Evolutionary conservation across 2,113 vertebrate genomes (phyloP), one percentile per base, ranked within the genome.

Genomic region (Cinclus mexicanus): DNA sequence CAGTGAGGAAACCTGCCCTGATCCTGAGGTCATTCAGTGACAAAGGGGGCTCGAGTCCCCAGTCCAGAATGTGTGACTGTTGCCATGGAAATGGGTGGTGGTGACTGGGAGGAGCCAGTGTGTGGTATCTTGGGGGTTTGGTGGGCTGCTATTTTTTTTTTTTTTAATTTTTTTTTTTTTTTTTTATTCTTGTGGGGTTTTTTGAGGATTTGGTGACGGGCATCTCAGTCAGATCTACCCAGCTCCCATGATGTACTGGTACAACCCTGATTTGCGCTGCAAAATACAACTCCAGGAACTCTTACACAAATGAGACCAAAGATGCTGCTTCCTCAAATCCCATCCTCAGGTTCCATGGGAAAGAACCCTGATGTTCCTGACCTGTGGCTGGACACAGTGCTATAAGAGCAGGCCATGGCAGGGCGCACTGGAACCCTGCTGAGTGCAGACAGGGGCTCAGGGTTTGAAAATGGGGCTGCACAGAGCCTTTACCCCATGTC

Each of bases 221-320:
- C 13, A 25, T 13, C 18, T 74, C 56, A 47, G 33, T 60, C 52
- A 26, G 12, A 11, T 56, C 15, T 86, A 41, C 56, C 44, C 55
- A 53, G 7, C 6, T 76, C 53, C 56, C 35, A 11, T 0, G 0
- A 10, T 10, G n/a, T 25, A 52, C 47, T 16, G 22, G 10, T 14
- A 31, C 25, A 87, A n/a, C 10, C 10, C 29, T 0, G 0, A 13
- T 60, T 61, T 39, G 12, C 44, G 13, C 1, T 1, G 35, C 18
- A 56, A 69, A 87, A 49, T 8, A 13, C 6, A 28, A 22, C 16
- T 61, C 29, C 18, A 26, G 26, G 42, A 42, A 8, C 35, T 44
- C 4, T 6, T 46, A 22, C 12, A n/a, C 56, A 49, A 90, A 82
- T 37, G 35, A 25, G 14, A 22, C 28, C 49, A 28, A 76, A 56